Base-by-base conservation (phyloP, 2,797 vertebrate genomes). In the Pelodytes ibericus region DNA sequence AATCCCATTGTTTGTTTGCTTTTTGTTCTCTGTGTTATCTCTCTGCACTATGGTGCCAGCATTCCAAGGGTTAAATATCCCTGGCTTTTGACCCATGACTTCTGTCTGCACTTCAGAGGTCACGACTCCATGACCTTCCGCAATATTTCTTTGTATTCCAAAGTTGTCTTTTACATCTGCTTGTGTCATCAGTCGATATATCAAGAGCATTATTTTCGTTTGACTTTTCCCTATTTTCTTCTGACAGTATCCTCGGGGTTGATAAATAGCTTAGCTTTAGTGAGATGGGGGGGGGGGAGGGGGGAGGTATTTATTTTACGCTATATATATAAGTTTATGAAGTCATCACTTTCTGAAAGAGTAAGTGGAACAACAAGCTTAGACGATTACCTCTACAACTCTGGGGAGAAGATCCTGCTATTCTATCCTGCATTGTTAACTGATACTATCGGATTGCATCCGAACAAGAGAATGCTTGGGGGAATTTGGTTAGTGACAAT, bases 171-270 rank as follows among this genome's bases (percentile, higher is more conserved):
- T 83, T 87, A 84, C 83, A 80, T 83, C 80, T 86, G 82, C 49
- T 82, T 74, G 79, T 82, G 74, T 84, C 83, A 83, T 85, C 83
- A 83, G 47, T 41, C 60, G 74, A 36, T 81, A 80, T 80, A 85
- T 80, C 85, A 84, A 72, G n/a, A 83, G 53, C 75, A 82, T 82
- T 84, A 83, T 66, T 77, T 39, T 74, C 77, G 75, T 77, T 39
- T 83, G 79, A 83, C 81, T 83, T 87, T n/a, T 79, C 49, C 74
- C 83, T 85, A 85, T 89, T 89, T 89, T 82, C 75, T 87, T 22
- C 63, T 87, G 84, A 88, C 85, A 89, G 1, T 86, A 81, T 85
- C 87, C 86, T 81, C 80, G 22, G 81, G 69, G 79, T 82, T 90
- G 88, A 89, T 85, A 82, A 88, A 90, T 86, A 64, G 27, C 47